Evolutionary conservation across 2,113 vertebrate species (phyloP).

Genomic region (Columba janthina): DNA sequence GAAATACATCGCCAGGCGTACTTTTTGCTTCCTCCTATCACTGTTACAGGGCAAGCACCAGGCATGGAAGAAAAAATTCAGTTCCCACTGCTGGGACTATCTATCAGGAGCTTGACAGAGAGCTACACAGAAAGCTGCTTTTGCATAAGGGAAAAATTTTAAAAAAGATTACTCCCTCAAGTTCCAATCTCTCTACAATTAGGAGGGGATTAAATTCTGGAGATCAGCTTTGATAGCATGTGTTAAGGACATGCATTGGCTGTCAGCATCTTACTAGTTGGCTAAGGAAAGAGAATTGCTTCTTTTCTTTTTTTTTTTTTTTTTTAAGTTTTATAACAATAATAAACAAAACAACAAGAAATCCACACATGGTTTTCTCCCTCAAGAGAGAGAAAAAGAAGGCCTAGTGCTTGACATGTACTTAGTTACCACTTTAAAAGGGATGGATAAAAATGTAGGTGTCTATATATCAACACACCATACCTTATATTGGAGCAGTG

Average conservation of each 20-base stretch:
- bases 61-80: background rate
- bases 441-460: background rate
- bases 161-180: background rate
- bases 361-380: background rate
- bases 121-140: background rate
- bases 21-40: background rate
- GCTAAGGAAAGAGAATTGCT: background rate
- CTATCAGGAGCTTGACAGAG: background rate
- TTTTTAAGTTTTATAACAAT: background rate
- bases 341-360: background rate
- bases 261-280: background rate
- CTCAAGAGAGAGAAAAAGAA: background rate
- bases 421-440: background rate
- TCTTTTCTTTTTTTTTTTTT: background rate
- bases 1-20: rapidly evolving
- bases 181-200: background rate
- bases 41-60: background rate
- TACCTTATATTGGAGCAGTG: background rate
- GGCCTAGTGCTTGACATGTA: background rate
- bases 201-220: background rate
- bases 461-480: background rate
- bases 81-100: background rate
- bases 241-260: background rate
- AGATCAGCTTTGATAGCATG: background rate
- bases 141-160: background rate